phyloP scores from a whole-genome alignment of 2,113 vertebrate genomes.

The Scytalopus superciliaris region DNA sequence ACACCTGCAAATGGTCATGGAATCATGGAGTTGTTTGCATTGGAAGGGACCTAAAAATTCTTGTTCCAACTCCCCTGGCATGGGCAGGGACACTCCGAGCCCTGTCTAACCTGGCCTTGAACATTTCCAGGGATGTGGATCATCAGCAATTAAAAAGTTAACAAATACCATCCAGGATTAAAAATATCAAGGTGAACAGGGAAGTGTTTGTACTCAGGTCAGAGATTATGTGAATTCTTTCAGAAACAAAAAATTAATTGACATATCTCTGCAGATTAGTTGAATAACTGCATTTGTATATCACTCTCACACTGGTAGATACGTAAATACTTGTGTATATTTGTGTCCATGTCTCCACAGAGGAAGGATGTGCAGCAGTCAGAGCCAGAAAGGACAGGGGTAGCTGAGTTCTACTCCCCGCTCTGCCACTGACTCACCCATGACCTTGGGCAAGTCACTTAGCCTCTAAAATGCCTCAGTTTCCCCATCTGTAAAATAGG shows the following conservation, averaged over 20 bases:
- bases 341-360: background rate
- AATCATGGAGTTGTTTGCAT: background rate
- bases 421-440: constrained; percentile 8
- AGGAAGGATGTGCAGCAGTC: background rate
- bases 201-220: constrained; percentile 15
- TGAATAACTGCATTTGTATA: background rate
- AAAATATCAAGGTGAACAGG: background rate
- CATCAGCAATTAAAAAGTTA: background rate
- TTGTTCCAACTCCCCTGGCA: background rate
- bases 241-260: background rate
- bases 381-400: background rate
- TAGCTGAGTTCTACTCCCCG: background rate
- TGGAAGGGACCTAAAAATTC: background rate
- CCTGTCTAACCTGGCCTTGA: background rate
- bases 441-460: constrained; percentile 67
- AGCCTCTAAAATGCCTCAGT: constrained; percentile 42
- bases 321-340: background rate
- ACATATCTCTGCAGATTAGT: background rate
- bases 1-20: background rate
- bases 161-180: background rate
- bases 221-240: background rate
- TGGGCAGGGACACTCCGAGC: background rate
- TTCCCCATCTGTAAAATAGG: constrained; percentile 70
- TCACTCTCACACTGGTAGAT: background rate
- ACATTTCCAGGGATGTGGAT: background rate